A percentile compares a stretch with the other conserved stretches of the same genome.
Conservation (phyloP, 2,888 invertebrate genomes). For the Lasius fuliginosus region DNA sequence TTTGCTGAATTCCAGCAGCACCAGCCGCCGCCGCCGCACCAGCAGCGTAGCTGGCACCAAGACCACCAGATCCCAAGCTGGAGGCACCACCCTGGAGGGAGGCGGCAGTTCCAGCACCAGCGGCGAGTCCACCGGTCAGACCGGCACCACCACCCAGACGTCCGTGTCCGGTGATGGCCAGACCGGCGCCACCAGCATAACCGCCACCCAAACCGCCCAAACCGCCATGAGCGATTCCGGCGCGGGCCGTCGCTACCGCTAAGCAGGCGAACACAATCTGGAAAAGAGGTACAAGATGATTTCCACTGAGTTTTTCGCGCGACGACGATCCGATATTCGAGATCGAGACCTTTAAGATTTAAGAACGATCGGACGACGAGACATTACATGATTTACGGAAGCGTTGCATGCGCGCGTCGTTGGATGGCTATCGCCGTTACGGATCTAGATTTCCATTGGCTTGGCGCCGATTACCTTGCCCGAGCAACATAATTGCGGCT, state of each 20-base stretch:
- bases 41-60: conserved; percentile 85
- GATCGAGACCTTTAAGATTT: background rate
- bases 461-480: conserved; percentile 62
- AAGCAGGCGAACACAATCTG: conserved; percentile 86
- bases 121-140: conserved; percentile 84
- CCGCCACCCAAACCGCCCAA: conserved; percentile 76
- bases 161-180: conserved; percentile 64
- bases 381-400: conserved; percentile 67
- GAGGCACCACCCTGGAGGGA: conserved; percentile 85
- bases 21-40: conserved; percentile 85
- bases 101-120: conserved; percentile 84
- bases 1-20: conserved; percentile 85
- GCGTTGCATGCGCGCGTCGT: conserved; percentile 22
- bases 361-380: background rate
- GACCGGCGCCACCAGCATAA: no score
- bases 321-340: background rate
- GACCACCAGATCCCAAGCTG: conserved; percentile 85
- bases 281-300: background rate
- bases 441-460: conserved; percentile 67
- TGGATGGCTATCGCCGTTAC: conserved; percentile 52
- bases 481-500: conserved; percentile 76
- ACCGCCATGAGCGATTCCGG: conserved; percentile 84
- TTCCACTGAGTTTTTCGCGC: background rate
- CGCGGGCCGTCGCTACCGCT: conserved; percentile 85
- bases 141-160: conserved; percentile 80